Conservation (phyloP, 2,113 vertebrate species). For the Anser cygnoides region DNA sequence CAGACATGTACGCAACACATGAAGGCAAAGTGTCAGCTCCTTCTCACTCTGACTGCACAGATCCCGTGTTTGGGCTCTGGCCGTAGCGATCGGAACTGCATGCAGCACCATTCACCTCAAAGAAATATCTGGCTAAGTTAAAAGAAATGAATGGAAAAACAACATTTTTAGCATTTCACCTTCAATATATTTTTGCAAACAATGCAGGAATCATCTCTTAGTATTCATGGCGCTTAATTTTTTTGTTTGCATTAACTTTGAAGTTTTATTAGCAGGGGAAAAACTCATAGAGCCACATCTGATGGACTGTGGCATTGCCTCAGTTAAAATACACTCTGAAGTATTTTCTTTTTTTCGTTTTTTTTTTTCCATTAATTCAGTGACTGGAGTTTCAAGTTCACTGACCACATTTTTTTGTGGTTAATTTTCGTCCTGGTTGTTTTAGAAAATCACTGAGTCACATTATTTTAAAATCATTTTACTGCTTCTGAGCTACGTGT, state of each 20-base stretch:
- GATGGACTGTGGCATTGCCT: background rate
- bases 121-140: background rate
- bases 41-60: background rate
- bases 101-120: background rate
- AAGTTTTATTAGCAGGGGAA: background rate
- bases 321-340: background rate
- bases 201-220: accelerated
- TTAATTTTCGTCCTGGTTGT: background rate
- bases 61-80: background rate
- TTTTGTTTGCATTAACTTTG: background rate
- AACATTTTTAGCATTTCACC: background rate
- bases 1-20: background rate
- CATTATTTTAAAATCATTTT: background rate
- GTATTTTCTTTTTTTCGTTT: background rate
- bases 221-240: background rate
- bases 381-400: background rate
- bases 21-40: background rate
- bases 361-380: background rate
- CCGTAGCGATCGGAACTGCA: background rate
- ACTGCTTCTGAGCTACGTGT: background rate
- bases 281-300: background rate
- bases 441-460: background rate
- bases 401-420: background rate
- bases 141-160: background rate
- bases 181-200: background rate